Percentiles rank a stretch among this genome's conserved stretches.
These are phyloP conservation scores for Temnothorax rugatulus DNA, from an alignment of 2,888 invertebrate species.

Conservation along the genomic window DNA sequence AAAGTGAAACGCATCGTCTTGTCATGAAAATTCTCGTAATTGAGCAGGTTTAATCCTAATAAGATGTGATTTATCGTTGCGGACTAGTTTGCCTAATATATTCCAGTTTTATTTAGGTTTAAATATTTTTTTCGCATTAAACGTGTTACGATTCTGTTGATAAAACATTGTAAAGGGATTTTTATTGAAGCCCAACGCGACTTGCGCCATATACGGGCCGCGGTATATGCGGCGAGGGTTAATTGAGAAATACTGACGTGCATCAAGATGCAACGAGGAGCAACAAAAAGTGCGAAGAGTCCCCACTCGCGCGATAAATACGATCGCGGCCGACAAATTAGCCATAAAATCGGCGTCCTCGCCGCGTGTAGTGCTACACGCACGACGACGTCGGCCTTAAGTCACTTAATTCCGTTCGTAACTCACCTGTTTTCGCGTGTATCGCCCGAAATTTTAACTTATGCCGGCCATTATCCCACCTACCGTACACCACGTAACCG, in stretches of 20 bases:
- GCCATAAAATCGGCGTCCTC: constrained; percentile 77
- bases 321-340: constrained; percentile 79
- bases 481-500: constrained; percentile 48
- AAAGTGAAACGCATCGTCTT: constrained; percentile 5
- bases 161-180: constrained; percentile 4
- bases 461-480: constrained; percentile 79
- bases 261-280: constrained; percentile 38
- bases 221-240: constrained; percentile 39
- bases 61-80: neutral
- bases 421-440: constrained; percentile 82
- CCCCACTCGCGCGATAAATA: constrained; percentile 75
- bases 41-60: neutral
- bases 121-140: neutral
- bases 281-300: constrained; percentile 31
- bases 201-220: neutral
- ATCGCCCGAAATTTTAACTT: constrained; percentile 83
- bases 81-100: constrained; percentile 12
- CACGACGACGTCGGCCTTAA: constrained; percentile 68
- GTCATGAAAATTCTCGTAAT: constrained; percentile 26
- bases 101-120: constrained; percentile 1
- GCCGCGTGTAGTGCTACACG: constrained; percentile 59
- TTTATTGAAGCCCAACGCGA: neutral
- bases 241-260: constrained; percentile 75
- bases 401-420: constrained; percentile 81
- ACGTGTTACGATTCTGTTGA: neutral